Base-by-base conservation (phyloP, 1,140 invertebrate species). In the Aphidius ervi region DNA sequence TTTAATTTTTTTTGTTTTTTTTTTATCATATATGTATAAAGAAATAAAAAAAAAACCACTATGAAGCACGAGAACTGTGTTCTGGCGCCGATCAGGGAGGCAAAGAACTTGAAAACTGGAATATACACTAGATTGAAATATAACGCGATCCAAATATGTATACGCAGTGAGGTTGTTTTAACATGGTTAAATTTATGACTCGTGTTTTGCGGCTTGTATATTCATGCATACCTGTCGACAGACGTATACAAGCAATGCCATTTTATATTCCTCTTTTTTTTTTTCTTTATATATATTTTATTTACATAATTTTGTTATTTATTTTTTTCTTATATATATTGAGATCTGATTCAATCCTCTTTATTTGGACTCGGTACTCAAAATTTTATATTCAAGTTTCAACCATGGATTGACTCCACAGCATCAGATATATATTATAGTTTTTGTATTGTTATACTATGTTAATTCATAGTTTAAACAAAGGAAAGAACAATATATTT, bases 81-180 rank as follows among this genome's bases (percentile, higher is more conserved):
- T 74, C 74, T 70, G 75, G 74, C 75, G 74, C 74, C 75, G 71
- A 74, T 71, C 71, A 67, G 53, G 70, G 64, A 56, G 57, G 42
- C 46, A 70, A 66, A 68, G 65, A 64, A 62, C 46, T 47, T 47
- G 10, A 46, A 47, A 40, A 58, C 20, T 63, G 55, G 52, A 60
- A 43, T 60, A 46, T 57, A 64, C 66, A 50, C 60, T 64, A 73
- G 72, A 77, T 78, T 78, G 73, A 77, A 77, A 76, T 77, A 78
- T 78, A 76, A 76, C 73, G 65, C 65, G 64, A 56, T 52, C 66
- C 70, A 66, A 72, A 74, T 72, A 70, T 65, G 70, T 67, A 69
- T 62, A 56, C 45, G 57, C 63, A 46, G 63, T 59, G 54, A 50
- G 37, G 46, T 43, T 61, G 45, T 48, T 59, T 63, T 55, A 16